phyloP scores from a whole-genome alignment of 2,888 invertebrate genomes.

The Ormia ochracea region DNA sequence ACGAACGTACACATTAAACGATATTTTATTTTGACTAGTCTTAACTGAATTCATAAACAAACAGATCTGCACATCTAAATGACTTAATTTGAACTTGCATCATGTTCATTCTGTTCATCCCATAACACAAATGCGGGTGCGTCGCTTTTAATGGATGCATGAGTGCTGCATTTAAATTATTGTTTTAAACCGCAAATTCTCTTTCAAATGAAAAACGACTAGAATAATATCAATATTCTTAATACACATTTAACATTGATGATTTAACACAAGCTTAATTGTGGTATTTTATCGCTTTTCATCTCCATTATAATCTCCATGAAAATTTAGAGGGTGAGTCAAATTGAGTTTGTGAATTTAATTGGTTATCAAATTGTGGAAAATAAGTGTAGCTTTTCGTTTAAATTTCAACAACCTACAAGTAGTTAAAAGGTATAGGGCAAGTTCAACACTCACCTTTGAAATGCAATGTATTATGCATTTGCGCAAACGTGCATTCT shows the following conservation, averaged over 20 bases:
- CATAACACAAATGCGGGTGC: not conserved
- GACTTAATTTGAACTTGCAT: slow-evolving; percentile 28
- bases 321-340: too few relatives aligned
- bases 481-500: too few relatives aligned
- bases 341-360: too few relatives aligned
- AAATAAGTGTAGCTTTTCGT: too few relatives aligned
- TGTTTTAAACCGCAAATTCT: slow-evolving; percentile 48
- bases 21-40: slow-evolving; percentile 17
- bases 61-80: slow-evolving; percentile 33
- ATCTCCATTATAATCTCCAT: not conserved
- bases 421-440: too few relatives aligned
- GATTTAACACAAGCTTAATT: slow-evolving; percentile 24
- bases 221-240: slow-evolving; percentile 36
- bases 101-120: not conserved
- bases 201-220: not conserved
- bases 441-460: too few relatives aligned
- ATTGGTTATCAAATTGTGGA: too few relatives aligned
- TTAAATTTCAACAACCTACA: too few relatives aligned
- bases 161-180: not conserved
- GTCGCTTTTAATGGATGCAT: not conserved
- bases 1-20: slow-evolving; percentile 13
- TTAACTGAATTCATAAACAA: slow-evolving; percentile 41
- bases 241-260: slow-evolving; percentile 17
- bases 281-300: not conserved
- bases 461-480: too few relatives aligned